Percentiles rank a stretch among this genome's conserved stretches.
phyloP scores from a whole-genome alignment of 2,888 invertebrate genomes.

The Erynnis tages region DNA sequence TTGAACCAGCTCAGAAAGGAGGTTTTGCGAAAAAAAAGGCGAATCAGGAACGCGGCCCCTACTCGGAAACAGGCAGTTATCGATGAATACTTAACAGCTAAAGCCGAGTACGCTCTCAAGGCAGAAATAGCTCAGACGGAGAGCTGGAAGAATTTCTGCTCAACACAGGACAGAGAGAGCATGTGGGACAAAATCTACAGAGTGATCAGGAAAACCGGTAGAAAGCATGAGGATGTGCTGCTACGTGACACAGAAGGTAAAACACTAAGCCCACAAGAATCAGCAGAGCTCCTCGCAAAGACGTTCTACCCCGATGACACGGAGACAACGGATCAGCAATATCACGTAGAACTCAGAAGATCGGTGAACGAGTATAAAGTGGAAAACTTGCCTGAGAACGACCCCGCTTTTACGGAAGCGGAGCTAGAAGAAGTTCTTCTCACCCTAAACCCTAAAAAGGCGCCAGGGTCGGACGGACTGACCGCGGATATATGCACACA shows the following conservation, averaged over 20 bases:
- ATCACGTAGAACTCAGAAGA: background rate
- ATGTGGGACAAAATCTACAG: no score
- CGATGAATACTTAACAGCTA: slow-evolving; percentile 29
- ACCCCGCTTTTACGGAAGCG: slow-evolving; percentile 21
- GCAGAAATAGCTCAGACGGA: slow-evolving; percentile 29
- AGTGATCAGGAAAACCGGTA: slow-evolving; percentile 23
- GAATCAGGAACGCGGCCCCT: slow-evolving; percentile 24
- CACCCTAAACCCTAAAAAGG: slow-evolving; percentile 23
- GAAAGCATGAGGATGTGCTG: slow-evolving; percentile 19
- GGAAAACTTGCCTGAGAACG: slow-evolving; percentile 2
- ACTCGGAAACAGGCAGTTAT: slow-evolving; percentile 23
- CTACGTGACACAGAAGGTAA: slow-evolving; percentile 13
- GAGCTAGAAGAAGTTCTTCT: slow-evolving; percentile 20
- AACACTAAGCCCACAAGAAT: slow-evolving; percentile 25
- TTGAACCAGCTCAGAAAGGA: slow-evolving; percentile 3
- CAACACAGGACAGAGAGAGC: no score
- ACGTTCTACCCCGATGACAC: slow-evolving; percentile 34
- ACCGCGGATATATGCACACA: background rate
- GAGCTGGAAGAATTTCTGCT: no score
- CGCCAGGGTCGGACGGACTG: background rate
- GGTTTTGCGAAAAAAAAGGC: slow-evolving; percentile 18
- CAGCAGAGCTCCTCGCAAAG: slow-evolving; percentile 30
- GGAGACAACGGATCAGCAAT: slow-evolving; percentile 1
- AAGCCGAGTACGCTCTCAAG: slow-evolving; percentile 10
- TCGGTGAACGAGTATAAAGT: background rate